Evolutionary conservation across 2,113 vertebrate species (phyloP).

Genomic region (Riparia riparia): DNA sequence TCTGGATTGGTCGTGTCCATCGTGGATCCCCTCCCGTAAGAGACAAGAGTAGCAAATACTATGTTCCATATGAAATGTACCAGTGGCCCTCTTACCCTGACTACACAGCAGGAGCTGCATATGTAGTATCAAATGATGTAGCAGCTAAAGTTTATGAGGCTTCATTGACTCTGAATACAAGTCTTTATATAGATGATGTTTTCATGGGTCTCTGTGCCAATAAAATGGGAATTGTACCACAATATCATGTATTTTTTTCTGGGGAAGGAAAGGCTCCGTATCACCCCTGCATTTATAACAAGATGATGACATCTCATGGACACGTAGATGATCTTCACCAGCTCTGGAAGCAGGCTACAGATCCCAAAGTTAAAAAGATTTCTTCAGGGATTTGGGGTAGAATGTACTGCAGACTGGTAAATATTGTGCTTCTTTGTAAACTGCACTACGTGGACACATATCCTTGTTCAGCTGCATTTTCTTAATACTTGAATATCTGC

Average conservation of each 20-base stretch:
- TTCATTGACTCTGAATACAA: constrained; percentile 85
- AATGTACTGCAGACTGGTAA: constrained; percentile 86
- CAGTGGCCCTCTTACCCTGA: constrained; percentile 92
- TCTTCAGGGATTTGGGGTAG: constrained; percentile 79
- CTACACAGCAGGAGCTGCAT: constrained; percentile 91
- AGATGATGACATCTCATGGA: constrained; percentile 95
- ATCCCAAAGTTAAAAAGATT: constrained; percentile 70
- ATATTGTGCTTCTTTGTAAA: constrained; percentile 86
- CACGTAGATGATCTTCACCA: constrained; percentile 81
- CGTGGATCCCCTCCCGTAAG: constrained; percentile 86
- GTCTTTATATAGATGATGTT: constrained; percentile 93
- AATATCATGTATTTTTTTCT: constrained; percentile 88
- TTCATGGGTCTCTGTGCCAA: constrained; percentile 97
- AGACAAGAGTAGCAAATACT: constrained; percentile 88
- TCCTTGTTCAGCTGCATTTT: constrained; percentile 88
- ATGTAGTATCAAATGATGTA: constrained; percentile 88
- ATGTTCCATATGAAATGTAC: constrained; percentile 88
- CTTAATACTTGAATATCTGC: constrained; percentile 74
- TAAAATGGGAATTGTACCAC: constrained; percentile 85
- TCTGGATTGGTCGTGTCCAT: constrained; percentile 93
- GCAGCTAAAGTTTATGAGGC: constrained; percentile 88
- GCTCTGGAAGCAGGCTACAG: constrained; percentile 86
- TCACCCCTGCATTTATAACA: constrained; percentile 92
- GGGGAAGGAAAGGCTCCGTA: constrained; percentile 89
- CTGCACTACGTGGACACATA: constrained; percentile 79